Evolutionary conservation across 92 coral and sea anemone species (phyloP).

Genomic region (Paragorgia papillata): DNA sequence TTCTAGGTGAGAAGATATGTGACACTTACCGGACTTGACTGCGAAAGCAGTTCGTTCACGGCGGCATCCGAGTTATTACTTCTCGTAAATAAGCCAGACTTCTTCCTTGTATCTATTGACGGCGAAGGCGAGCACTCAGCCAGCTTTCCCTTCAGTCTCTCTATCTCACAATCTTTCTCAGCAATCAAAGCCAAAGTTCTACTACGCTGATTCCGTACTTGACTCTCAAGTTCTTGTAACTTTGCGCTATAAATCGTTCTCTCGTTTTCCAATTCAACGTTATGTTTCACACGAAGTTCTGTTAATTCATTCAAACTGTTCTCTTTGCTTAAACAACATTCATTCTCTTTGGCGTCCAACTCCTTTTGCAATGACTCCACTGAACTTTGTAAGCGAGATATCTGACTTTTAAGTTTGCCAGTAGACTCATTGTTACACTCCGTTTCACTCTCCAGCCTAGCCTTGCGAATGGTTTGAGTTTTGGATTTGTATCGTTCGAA

Average conservation of each 20-base stretch:
- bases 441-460: slow-evolving; percentile 71
- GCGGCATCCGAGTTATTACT: slow-evolving; percentile 67
- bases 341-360: slow-evolving; percentile 58
- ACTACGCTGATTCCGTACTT: slow-evolving; percentile 87
- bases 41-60: slow-evolving; percentile 81
- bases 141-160: slow-evolving; percentile 55
- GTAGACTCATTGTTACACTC: slow-evolving; percentile 52
- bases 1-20: too few species aligned
- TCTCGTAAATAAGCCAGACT: neutral
- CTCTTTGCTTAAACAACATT: slow-evolving; percentile 49
- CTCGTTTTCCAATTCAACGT: slow-evolving; percentile 63
- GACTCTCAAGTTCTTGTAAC: slow-evolving; percentile 90
- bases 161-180: slow-evolving; percentile 93
- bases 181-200: slow-evolving; percentile 82
- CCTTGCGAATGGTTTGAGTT: slow-evolving; percentile 72
- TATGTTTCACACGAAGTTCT: slow-evolving; percentile 55
- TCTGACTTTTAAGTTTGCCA: slow-evolving; percentile 69
- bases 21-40: slow-evolving; percentile 73
- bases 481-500: slow-evolving; percentile 91
- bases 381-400: slow-evolving; percentile 64
- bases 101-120: slow-evolving; percentile 1
- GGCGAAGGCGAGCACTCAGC: neutral
- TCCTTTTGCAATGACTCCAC: slow-evolving; percentile 69
- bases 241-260: slow-evolving; percentile 70
- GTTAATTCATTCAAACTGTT: slow-evolving; percentile 60